Base-by-base conservation (phyloP, 1,140 invertebrate genomes). In the Hyphantria cunea region DNA sequence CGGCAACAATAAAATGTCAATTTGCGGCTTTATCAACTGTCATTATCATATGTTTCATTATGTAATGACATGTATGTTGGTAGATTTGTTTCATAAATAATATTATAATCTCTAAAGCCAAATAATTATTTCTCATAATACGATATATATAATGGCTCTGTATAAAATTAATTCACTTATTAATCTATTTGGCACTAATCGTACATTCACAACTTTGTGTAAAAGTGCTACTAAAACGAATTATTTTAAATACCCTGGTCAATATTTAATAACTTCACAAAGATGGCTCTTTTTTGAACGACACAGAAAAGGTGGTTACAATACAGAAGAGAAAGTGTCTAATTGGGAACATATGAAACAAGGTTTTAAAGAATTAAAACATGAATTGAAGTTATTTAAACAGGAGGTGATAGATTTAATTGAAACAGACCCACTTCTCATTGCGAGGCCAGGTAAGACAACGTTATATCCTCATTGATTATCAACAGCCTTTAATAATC, bases 401-500 rank as follows among this genome's bases (percentile, higher is more conserved):
- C 77, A 95, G 64, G 96, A 98, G 92, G 71, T 94, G 0, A 94
- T 93, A 68, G 94, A 96, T 50, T 81, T 86, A 47, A 82, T 95
- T 5, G 84, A 91, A 69, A 80, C 76, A 33, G 94, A 96, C 90
- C 94, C 94, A 0, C 73, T 93, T 13, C 42, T 93, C 4, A 67
- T 92, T 49, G 93, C 91, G 59, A 82, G 91, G 66, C 92, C 93
- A 56, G 93, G 92, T 92, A 66, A 74, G 76, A 58, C 37, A 45
- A 5, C 33, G n/a, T n/a, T n/a, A n/a, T n/a, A n/a, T n/a, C 15
- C 51, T 41, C 44, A 33, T 41, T 41, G 8, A n/a, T n/a, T n/a
- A n/a, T n/a, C n/a, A n/a, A n/a, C n/a, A n/a, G n/a, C n/a, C n/a
- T n/a, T n/a, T 10, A 37, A 37, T 37, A 11, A 11, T 37, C 8